Base-by-base conservation (phyloP, 2,797 vertebrate species). In the Podargus strigoides region DNA sequence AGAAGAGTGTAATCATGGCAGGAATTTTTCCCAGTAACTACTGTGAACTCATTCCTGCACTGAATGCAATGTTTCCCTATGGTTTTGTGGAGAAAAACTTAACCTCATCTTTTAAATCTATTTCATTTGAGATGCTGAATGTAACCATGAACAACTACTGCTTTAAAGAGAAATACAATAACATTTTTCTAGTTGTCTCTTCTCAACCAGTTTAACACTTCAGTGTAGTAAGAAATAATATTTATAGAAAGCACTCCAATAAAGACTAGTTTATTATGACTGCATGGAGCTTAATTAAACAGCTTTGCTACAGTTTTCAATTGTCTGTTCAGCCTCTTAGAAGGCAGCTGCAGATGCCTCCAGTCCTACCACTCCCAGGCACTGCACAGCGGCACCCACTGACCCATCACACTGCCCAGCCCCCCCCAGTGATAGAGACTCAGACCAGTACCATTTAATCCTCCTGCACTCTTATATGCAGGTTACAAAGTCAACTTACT, bases 391-490 rank as follows among this genome's bases (percentile, higher is more conserved):
- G 36, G 67, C 15, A 17, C 60, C 7, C 14, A 10, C 30, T 12
- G 16, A 26, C 42, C 42, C n/a, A 23, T 12, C 18, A 4, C 15
- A 9, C 34, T 9, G 30, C 34, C 26, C 30, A 46, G 12, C n/a
- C n/a, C 14, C 30, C 23, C 17, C n/a, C 37, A 4, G 14, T 3
- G 5, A 14, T 3, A 30, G 7, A 7, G 36, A 16, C 7, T 13
- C 30, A 12, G 62, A n/a, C 32, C 36, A 14, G 5, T 11, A 49
- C 10, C 32, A 13, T 26, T 47, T 44, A 32, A 66, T 12, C 69
- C 37, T 22, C 1, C 3, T 5, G 18, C 24, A 7, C 32, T 47
- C 41, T 10, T 6, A 30, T 5, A 10, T 3, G 15, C 21, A 13
- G 41, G 32, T 58, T 30, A 47, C 55, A 64, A 68, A 46, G 30